Base-by-base conservation (phyloP, 2,888 invertebrate species). In the Mesorhabditis spiculigera region DNA sequence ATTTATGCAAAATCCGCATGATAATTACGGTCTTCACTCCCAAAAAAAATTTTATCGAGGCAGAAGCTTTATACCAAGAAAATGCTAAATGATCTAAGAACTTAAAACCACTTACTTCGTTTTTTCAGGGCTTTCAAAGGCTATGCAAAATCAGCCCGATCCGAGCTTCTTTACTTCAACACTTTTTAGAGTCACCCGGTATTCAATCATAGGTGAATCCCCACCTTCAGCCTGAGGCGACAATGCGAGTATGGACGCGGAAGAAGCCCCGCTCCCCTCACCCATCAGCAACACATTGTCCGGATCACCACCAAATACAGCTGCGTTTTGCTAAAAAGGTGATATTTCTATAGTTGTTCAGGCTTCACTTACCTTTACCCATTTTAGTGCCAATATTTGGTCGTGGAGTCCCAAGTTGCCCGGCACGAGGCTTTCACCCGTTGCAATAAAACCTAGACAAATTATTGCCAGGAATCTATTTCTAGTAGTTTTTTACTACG, bases 401-500 rank as follows among this genome's bases (percentile, higher is more conserved):
- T 83, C 82, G 78, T 79, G 80, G 67, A 83, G 75, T 63, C 82
- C 85, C 69, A 78, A 78, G 73, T 86, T 86, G 28, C 85, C 85
- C 63, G 86, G 85, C 67, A 84, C 71, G 43, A 77, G 70, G 43
- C 66, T 72, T 71, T 86, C 85, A 67, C 85, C 85, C 65, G 85
- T 85, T 45, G 85, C 82, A 13, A 84, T 75, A 68, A 86, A 86
- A 44, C 86, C 84, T 82, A 73, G 13, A 78, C 63, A 10, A 43
- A 4, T 16, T 44, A 16, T 45, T n/a, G 50, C 10, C 5, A 64
- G 45, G 13, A 68, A n/a, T 13, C 44, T 43, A 44, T 68, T 44
- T 64, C 28, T 28, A 28, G 28, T 28, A 28, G 28, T 28, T 28
- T 28, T 28, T 28, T 28, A 28, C 28, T 28, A 28, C 28, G 28